These are phyloP conservation scores for Sciurus carolinensis DNA, from an alignment of 2,797 vertebrate species.

Conservation along the genomic window DNA sequence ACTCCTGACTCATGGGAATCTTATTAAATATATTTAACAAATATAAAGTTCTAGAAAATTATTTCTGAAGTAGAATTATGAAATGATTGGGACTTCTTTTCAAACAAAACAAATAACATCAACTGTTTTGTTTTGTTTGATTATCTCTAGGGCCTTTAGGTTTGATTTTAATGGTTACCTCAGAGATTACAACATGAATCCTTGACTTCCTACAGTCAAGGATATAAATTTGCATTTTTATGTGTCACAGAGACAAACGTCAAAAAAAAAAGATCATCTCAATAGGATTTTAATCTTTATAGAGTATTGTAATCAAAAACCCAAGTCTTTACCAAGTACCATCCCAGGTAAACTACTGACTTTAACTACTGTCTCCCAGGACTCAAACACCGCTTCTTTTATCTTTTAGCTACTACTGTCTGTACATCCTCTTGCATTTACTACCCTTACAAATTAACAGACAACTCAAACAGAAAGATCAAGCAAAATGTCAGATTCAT, in stretches of 20 bases:
- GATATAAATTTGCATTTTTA: not conserved
- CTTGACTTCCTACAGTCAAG: not conserved
- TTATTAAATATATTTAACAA: conserved; percentile 44
- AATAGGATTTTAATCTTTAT: not conserved
- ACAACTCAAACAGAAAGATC: conserved; percentile 29
- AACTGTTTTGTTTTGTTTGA: not conserved
- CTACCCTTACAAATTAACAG: conserved; percentile 5
- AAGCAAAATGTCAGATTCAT: conserved; percentile 11
- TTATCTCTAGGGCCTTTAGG: not conserved
- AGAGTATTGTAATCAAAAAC: not conserved
- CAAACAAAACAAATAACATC: not conserved
- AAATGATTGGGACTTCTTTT: conserved; percentile 3
- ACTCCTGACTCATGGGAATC: not conserved
- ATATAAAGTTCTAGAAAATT: conserved; percentile 17
- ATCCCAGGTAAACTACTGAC: not conserved
- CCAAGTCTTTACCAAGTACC: not conserved
- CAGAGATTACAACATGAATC: not conserved
- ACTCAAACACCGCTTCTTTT: conserved; percentile 37
- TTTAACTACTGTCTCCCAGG: conserved; percentile 5
- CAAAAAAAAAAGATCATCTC: not conserved
- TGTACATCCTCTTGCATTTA: not conserved
- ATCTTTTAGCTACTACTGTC: not conserved
- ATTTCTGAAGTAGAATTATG: not conserved
- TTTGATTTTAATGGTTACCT: not conserved
- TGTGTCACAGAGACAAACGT: conserved; percentile 10